A percentile compares a stretch with the other conserved stretches of the same genome.
phyloP scores from a whole-genome alignment of 2,797 vertebrate genomes.

The Microctenopoma steveboyesi region DNA sequence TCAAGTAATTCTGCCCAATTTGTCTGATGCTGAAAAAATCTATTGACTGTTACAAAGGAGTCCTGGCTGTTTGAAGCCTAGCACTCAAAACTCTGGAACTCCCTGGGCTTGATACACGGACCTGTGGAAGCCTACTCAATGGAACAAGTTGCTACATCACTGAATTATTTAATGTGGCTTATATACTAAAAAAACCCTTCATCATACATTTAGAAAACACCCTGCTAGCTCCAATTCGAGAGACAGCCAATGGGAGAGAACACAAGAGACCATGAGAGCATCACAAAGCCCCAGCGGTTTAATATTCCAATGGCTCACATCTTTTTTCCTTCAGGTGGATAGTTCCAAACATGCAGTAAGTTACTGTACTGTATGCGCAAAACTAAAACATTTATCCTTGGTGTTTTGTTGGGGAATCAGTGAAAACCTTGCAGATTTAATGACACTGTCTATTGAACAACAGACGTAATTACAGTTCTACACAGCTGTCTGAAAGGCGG shows the following conservation, averaged over 20 bases:
- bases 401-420: constrained; percentile 15
- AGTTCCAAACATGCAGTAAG: not conserved
- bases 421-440: constrained; percentile 7
- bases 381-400: constrained; percentile 23
- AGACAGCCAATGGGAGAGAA: not conserved
- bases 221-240: constrained; percentile 1
- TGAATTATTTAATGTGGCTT: constrained; percentile 43
- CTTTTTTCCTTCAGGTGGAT: constrained; percentile 3
- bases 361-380: constrained; percentile 10
- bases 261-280: not conserved
- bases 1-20: constrained; percentile 3
- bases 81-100: constrained; percentile 17
- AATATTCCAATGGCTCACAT: constrained; percentile 15
- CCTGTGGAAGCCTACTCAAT: constrained; percentile 7
- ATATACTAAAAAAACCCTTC: constrained; percentile 27
- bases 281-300: constrained; percentile 8
- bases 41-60: constrained; percentile 2
- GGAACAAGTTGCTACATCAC: constrained; percentile 11
- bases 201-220: constrained; percentile 18
- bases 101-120: constrained; percentile 9
- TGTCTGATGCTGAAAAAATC: not conserved
- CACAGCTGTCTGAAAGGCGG: constrained; percentile 2
- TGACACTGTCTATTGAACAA: constrained; percentile 12
- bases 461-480: constrained; percentile 1
- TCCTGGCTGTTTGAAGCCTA: constrained; percentile 17